These are phyloP conservation scores for Columba janthina DNA, from an alignment of 2,113 vertebrate genomes.

Conservation along the genomic window DNA sequence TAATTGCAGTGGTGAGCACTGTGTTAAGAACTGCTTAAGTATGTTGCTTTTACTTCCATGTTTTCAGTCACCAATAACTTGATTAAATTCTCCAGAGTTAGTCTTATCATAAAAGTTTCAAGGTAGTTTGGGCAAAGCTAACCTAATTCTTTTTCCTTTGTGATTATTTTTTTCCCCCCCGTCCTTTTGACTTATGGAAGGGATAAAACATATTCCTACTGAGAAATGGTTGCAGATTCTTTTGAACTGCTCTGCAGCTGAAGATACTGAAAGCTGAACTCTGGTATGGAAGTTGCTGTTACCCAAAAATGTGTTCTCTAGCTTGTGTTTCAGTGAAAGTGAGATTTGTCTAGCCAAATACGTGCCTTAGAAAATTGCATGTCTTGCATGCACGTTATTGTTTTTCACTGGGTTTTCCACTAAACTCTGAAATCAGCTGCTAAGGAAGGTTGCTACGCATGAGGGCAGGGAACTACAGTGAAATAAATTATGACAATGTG, in stretches of 20 bases:
- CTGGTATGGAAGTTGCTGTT: constrained; percentile 26
- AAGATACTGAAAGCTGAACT: constrained; percentile 60
- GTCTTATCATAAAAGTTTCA: not conserved
- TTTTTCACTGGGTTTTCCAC: constrained; percentile 20
- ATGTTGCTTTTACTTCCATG: not conserved
- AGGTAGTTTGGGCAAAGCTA: not conserved
- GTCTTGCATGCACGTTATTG: constrained; percentile 25
- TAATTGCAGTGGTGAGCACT: not conserved
- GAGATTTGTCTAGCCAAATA: constrained; percentile 23
- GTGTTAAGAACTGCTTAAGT: not conserved
- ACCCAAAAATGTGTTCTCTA: constrained; percentile 18
- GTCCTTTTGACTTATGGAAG: constrained; percentile 26
- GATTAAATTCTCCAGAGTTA: not conserved
- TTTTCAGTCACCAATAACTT: not conserved
- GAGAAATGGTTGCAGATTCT: constrained; percentile 49
- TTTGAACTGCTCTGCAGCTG: constrained; percentile 45
- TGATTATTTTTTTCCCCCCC: not conserved
- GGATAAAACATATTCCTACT: constrained; percentile 39
- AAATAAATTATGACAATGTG: not conserved
- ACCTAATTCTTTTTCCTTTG: constrained; percentile 3
- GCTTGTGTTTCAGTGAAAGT: constrained; percentile 49
- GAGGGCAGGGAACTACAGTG: not conserved
- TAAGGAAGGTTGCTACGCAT: not conserved
- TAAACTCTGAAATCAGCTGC: not conserved
- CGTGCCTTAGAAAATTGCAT: constrained; percentile 11